These are phyloP conservation scores for Teleiodes luculella DNA, from an alignment of 2,888 invertebrate species.

Conservation along the genomic window DNA sequence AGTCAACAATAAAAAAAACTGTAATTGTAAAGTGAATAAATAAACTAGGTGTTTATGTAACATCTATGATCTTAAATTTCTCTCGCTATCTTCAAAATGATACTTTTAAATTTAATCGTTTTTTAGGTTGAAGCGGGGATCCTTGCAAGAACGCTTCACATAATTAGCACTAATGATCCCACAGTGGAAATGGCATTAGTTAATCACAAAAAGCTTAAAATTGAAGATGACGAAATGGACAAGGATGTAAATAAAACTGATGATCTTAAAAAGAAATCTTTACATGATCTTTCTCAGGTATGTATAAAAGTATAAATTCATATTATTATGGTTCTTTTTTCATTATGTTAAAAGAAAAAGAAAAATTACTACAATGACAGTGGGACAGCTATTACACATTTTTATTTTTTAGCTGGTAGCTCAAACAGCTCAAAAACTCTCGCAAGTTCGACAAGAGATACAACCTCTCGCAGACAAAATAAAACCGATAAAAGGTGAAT, in stretches of 20 bases:
- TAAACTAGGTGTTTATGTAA: too few species aligned
- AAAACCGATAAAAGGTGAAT: constrained; percentile 82
- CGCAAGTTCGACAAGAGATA: constrained; percentile 69
- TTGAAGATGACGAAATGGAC: constrained; percentile 79
- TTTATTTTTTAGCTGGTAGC: constrained; percentile 69
- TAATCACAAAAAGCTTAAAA: constrained; percentile 70
- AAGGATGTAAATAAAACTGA: constrained; percentile 52
- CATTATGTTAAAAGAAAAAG: too few species aligned
- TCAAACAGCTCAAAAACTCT: constrained; percentile 79
- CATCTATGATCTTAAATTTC: too few species aligned
- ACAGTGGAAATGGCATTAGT: constrained; percentile 72
- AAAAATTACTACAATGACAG: too few species aligned
- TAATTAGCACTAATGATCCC: constrained; percentile 80
- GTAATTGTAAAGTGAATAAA: too few species aligned
- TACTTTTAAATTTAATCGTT: not conserved
- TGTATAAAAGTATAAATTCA: too few species aligned
- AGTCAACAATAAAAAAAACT: too few species aligned
- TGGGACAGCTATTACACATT: too few species aligned
- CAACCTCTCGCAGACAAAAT: constrained; percentile 73
- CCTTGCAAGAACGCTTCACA: constrained; percentile 85
- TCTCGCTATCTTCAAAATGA: too few species aligned
- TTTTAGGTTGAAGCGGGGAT: constrained; percentile 86
- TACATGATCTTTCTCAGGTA: constrained; percentile 73
- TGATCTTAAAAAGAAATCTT: constrained; percentile 63
- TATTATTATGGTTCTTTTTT: too few species aligned